Conservation (phyloP, 1,140 invertebrate genomes). For the Heliconius nattereri region DNA sequence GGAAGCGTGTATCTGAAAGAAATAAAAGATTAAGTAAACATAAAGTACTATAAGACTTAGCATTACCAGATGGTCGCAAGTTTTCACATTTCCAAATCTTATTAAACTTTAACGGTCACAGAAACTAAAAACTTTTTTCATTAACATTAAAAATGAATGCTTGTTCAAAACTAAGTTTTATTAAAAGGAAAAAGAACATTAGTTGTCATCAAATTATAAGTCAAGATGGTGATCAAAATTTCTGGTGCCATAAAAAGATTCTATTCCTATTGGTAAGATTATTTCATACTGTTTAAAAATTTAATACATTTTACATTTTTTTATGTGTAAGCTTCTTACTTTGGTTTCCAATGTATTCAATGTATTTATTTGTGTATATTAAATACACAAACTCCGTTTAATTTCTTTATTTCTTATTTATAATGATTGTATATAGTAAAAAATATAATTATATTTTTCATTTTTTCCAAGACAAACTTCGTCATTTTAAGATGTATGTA, state of each 20-base stretch:
- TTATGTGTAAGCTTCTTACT: too few species aligned
- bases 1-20: too few species aligned
- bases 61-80: background rate
- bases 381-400: too few species aligned
- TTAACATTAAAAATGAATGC: slow-evolving; percentile 14
- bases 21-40: background rate
- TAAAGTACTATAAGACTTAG: background rate
- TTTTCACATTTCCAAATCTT: slow-evolving; percentile 7
- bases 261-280: slow-evolving; percentile 42
- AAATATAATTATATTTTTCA: too few species aligned
- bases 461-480: too few species aligned
- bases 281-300: too few species aligned
- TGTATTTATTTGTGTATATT: too few species aligned
- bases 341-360: too few species aligned
- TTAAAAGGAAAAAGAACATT: slow-evolving; percentile 4
- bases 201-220: slow-evolving; percentile 31
- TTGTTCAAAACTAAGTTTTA: slow-evolving; percentile 5
- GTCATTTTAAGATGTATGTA: too few species aligned
- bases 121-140: slow-evolving; percentile 23
- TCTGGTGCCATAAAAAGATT: slow-evolving; percentile 55
- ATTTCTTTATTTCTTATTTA: too few species aligned
- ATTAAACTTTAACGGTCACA: background rate
- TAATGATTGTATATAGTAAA: too few species aligned
- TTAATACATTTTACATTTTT: too few species aligned
- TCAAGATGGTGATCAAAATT: slow-evolving; percentile 62